Conservation (phyloP, 2,797 vertebrate species). For the Poecilia gillii region DNA sequence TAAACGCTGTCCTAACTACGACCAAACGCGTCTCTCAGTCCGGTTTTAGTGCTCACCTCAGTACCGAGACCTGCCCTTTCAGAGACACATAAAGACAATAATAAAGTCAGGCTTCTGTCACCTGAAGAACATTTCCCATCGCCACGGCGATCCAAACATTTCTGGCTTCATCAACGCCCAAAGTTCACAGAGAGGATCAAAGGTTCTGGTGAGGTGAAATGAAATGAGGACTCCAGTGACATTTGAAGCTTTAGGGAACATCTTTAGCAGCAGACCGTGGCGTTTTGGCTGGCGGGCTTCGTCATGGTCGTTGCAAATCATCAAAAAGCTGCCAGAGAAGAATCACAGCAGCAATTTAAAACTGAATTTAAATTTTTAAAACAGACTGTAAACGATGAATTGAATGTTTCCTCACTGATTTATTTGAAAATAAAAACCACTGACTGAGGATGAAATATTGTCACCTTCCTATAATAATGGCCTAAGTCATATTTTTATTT, state of each 20-base stretch:
- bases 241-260: background rate
- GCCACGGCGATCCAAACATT: background rate
- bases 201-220: background rate
- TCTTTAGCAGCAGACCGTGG: background rate
- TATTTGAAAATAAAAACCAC: background rate
- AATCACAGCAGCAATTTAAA: background rate
- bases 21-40: no score
- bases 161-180: background rate
- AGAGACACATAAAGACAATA: no score
- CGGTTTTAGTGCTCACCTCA: no score
- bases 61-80: no score
- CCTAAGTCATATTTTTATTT: no score
- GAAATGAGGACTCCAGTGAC: background rate
- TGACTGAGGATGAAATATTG: background rate
- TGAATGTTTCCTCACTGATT: background rate
- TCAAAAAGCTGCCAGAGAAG: background rate
- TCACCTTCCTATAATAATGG: no score
- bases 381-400: background rate
- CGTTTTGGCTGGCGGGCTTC: background rate
- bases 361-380: background rate
- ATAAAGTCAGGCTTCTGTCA: no score
- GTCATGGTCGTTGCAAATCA: background rate
- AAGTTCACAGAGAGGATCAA: background rate
- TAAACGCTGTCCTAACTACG: background rate
- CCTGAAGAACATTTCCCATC: no score